Conservation (phyloP, 1,140 invertebrate genomes). For the Plutomurus gul region DNA sequence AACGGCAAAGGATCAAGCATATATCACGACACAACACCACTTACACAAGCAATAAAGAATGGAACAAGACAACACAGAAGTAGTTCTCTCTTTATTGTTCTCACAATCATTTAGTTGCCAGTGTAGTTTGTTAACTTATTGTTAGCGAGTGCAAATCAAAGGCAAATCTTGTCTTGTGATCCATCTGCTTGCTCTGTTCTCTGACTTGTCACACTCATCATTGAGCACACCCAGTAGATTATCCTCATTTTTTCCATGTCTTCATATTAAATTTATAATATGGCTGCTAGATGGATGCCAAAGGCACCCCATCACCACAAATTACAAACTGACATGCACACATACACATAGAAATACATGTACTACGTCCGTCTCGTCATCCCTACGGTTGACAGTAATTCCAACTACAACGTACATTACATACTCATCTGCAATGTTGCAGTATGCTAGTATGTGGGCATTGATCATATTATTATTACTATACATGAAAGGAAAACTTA, state of each 20-base stretch:
- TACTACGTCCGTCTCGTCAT: no score
- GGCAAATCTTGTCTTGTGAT: neutral
- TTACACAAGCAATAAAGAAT: neutral
- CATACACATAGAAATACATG: no score
- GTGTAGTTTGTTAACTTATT: no score
- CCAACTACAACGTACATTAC: no score
- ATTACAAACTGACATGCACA: no score
- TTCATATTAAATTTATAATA: neutral
- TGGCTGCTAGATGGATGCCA: neutral
- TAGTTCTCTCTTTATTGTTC: neutral
- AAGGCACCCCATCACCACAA: no score
- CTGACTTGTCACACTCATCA: neutral
- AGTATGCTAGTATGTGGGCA: no score
- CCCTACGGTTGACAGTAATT: no score
- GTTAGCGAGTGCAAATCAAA: neutral
- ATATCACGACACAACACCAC: neutral
- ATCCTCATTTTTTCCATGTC: neutral
- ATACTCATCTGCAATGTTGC: no score
- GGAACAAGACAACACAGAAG: neutral
- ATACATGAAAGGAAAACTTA: no score
- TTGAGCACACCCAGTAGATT: neutral
- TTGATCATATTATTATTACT: no score
- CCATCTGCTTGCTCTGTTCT: neutral
- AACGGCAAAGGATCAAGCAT: neutral
- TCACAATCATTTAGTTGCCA: neutral